These are phyloP conservation scores for Isurus oxyrinchus DNA, from an alignment of 2,113 vertebrate species.

Conservation along the genomic window DNA sequence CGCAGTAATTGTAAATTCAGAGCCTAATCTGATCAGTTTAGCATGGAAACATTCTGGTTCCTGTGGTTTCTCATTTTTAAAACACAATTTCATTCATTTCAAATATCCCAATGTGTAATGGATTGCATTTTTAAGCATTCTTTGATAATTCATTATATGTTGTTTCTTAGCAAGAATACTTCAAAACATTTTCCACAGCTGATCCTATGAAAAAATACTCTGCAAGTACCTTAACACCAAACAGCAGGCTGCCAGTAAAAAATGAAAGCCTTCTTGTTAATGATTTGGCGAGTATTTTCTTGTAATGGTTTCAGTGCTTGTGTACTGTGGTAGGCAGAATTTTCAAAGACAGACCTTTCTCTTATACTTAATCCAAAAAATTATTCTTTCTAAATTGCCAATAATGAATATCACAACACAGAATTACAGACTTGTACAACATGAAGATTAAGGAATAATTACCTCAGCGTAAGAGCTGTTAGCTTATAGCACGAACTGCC, in stretches of 20 bases:
- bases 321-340: not conserved
- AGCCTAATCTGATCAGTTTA: not conserved
- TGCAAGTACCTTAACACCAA: not conserved
- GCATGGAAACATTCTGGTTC: not conserved
- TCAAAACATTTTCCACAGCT: not conserved
- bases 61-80: not conserved
- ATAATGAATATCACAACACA: slow-evolving; percentile 2
- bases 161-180: not conserved
- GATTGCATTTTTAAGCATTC: not conserved
- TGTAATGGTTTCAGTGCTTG: not conserved
- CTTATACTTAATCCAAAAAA: not conserved
- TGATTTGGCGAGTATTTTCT: not conserved
- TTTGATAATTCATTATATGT: not conserved
- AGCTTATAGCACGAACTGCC: not conserved
- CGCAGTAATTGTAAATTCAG: not conserved
- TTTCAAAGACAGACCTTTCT: not conserved
- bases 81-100: not conserved
- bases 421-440: not conserved
- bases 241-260: not conserved
- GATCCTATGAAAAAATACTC: not conserved
- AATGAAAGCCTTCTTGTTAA: not conserved
- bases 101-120: not conserved
- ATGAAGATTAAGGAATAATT: not conserved
- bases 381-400: not conserved
- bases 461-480: not conserved